Percentiles rank a stretch among this genome's conserved stretches.
Conservation (phyloP, 2,113 vertebrate species). For the Bettongia penicillata region DNA sequence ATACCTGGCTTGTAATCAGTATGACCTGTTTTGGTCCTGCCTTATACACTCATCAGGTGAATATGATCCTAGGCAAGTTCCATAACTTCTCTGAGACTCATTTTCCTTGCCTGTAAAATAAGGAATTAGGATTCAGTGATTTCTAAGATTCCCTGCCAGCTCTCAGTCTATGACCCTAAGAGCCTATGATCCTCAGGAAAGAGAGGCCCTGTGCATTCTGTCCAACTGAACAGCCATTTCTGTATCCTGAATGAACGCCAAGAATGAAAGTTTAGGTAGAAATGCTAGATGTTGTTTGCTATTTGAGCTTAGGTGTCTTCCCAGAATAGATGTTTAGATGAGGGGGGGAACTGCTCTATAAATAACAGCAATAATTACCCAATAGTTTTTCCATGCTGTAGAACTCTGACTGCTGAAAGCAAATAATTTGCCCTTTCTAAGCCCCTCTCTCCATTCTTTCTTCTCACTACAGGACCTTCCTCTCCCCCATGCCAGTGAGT, state of each 20-base stretch:
- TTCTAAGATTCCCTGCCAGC: neutral
- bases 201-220: neutral
- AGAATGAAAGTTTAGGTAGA: conserved; percentile 32
- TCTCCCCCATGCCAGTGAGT: neutral
- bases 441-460: neutral
- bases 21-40: neutral
- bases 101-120: neutral
- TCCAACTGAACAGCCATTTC: neutral
- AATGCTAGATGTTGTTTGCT: conserved; percentile 51
- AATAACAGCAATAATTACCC: conserved; percentile 64
- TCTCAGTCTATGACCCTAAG: neutral
- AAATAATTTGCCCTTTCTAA: conserved; percentile 20
- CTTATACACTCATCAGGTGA: neutral
- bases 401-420: conserved; percentile 5
- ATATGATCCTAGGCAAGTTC: neutral
- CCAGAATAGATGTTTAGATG: conserved; percentile 55
- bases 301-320: conserved; percentile 41
- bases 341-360: conserved; percentile 59
- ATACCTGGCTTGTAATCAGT: neutral
- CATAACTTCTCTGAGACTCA: neutral
- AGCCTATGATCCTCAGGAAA: neutral
- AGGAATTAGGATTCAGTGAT: neutral
- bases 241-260: neutral
- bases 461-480: neutral
- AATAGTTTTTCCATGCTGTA: neutral